These are phyloP conservation scores for Acrobasis consociella DNA, from an alignment of 2,888 invertebrate genomes.

Conservation along the genomic window DNA sequence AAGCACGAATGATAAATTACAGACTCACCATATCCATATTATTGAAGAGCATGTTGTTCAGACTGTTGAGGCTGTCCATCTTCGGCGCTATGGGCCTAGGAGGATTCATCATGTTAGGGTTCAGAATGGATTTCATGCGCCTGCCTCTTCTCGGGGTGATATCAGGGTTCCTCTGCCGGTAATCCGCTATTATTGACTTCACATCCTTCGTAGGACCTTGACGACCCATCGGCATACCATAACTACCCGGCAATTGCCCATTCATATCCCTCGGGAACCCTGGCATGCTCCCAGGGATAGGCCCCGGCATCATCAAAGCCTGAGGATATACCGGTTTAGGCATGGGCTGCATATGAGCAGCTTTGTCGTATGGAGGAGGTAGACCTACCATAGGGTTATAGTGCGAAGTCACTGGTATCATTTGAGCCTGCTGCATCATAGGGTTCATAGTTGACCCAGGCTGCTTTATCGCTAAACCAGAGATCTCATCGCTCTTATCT, in stretches of 20 bases:
- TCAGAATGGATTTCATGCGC: conserved; percentile 81
- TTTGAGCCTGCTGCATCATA: conserved; percentile 58
- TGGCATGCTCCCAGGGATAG: conserved; percentile 62
- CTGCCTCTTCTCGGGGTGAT: conserved; percentile 86
- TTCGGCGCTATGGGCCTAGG: conserved; percentile 75
- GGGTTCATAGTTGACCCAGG: conserved; percentile 58
- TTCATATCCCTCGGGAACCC: conserved; percentile 78
- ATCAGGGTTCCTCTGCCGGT: conserved; percentile 89
- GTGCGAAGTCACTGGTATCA: conserved; percentile 66
- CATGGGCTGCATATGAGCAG: conserved; percentile 69
- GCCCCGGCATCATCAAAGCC: conserved; percentile 69
- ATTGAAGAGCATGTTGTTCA: conserved; percentile 71
- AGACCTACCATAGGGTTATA: conserved; percentile 70
- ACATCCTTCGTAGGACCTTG: conserved; percentile 92
- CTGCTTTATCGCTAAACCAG: conserved; percentile 69
- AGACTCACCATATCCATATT: conserved; percentile 77
- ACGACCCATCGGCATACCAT: conserved; percentile 82
- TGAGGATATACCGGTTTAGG: conserved; percentile 72
- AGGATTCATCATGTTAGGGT: conserved; percentile 71
- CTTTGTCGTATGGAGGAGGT: conserved; percentile 75
- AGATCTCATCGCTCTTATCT: conserved; percentile 77
- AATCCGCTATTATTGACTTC: conserved; percentile 91
- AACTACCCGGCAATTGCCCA: conserved; percentile 81
- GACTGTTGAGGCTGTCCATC: conserved; percentile 56
- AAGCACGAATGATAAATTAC: conserved; percentile 1